Evolutionary conservation across 2,888 invertebrate genomes (phyloP).

Genomic region (Abrostola tripartita): DNA sequence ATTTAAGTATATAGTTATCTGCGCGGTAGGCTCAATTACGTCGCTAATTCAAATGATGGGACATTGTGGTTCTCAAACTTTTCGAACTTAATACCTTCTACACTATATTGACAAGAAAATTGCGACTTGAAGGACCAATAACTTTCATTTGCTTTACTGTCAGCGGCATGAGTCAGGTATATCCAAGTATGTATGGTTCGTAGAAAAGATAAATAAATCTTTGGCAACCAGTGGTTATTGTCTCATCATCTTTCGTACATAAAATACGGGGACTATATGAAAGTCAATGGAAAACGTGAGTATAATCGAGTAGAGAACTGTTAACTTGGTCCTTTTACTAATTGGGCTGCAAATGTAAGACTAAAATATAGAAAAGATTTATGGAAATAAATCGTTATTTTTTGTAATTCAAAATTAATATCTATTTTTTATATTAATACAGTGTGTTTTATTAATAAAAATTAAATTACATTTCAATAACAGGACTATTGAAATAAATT

Average conservation of each 20-base stretch:
- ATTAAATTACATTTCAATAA: too few species aligned
- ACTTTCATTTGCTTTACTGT: background rate
- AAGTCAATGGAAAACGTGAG: constrained; percentile 85
- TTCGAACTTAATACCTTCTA: background rate
- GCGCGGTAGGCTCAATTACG: constrained; percentile 51
- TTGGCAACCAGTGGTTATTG: constrained; percentile 70
- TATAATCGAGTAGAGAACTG: constrained; percentile 66
- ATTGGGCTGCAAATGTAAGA: background rate
- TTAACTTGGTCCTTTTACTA: constrained; percentile 1
- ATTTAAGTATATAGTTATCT: constrained; percentile 36
- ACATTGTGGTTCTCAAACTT: constrained; percentile 51
- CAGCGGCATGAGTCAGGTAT: background rate
- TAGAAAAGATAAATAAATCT: background rate
- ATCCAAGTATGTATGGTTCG: background rate
- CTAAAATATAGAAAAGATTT: background rate
- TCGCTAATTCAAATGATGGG: constrained; percentile 52
- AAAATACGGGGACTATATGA: constrained; percentile 75
- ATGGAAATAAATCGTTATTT: too few species aligned
- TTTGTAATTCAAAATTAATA: too few species aligned
- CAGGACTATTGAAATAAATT: too few species aligned
- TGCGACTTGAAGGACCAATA: background rate
- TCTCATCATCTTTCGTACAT: constrained; percentile 76
- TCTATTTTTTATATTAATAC: too few species aligned
- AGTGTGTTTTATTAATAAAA: too few species aligned
- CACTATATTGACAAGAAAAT: background rate